Evolutionary conservation across 1,140 invertebrate genomes (phyloP).

Genomic region (Zaprionus camerounensis): DNA sequence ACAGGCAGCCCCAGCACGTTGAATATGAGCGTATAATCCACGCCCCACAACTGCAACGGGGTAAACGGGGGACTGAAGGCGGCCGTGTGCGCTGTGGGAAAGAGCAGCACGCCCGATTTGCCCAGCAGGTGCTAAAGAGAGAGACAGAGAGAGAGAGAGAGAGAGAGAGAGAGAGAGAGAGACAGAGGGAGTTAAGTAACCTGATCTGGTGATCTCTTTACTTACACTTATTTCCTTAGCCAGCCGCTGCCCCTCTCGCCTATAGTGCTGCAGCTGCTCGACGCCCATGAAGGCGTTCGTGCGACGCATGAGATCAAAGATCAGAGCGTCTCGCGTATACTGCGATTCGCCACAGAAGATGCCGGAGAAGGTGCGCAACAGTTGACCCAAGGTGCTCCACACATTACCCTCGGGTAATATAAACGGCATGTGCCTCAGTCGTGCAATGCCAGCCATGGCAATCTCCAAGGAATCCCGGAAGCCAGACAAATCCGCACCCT

Average conservation of each 20-base stretch:
- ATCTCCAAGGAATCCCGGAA: conserved; percentile 70
- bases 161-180: conserved; percentile 16
- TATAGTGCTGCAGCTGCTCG: conserved; percentile 44
- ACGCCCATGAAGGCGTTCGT: conserved; percentile 61
- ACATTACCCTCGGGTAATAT: conserved; percentile 28
- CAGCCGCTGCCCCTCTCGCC: conserved; percentile 30
- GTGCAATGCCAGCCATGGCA: conserved; percentile 43
- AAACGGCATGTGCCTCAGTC: conserved; percentile 47
- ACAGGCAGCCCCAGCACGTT: conserved; percentile 91
- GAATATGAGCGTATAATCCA: conserved; percentile 89
- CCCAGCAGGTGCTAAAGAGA: conserved; percentile 85
- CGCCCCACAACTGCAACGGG: conserved; percentile 86
- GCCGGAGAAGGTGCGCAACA: conserved; percentile 33
- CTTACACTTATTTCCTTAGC: conserved; percentile 63
- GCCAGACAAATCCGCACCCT: conserved; percentile 34
- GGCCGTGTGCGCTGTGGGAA: conserved; percentile 88
- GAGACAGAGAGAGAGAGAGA: neutral
- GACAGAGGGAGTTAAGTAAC: conserved; percentile 1
- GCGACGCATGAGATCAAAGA: conserved; percentile 67
- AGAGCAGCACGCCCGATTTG: conserved; percentile 90
- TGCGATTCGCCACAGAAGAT: conserved; percentile 33
- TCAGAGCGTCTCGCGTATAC: conserved; percentile 62
- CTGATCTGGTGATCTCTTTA: conserved; percentile 7
- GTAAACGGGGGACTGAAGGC: conserved; percentile 88
- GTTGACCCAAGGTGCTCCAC: conserved; percentile 36